A percentile compares a stretch with the other conserved stretches of the same genome.
phyloP scores from a whole-genome alignment of 1,140 invertebrate species.

The Caerostris darwini region DNA sequence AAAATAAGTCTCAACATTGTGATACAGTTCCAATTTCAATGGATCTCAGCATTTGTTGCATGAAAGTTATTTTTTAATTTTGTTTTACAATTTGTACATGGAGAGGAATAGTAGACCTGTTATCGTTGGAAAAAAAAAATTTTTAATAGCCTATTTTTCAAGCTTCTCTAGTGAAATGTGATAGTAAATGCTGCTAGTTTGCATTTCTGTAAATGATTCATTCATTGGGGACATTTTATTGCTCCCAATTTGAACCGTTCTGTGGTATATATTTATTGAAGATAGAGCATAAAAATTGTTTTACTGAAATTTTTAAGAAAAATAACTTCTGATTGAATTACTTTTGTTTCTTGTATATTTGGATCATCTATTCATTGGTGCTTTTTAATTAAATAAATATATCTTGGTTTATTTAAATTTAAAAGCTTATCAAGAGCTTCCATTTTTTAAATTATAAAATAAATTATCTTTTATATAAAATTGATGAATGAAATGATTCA shows the following conservation, averaged over 20 bases:
- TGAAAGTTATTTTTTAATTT: conserved; percentile 62
- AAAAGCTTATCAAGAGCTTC: conserved; percentile 2
- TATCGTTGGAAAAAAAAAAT: conserved; percentile 6
- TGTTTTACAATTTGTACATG: conserved; percentile 51
- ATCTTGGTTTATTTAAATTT: neutral
- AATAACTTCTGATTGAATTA: neutral
- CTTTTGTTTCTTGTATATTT: neutral
- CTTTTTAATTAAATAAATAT: neutral
- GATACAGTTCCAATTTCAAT: conserved; percentile 67
- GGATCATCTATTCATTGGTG: neutral
- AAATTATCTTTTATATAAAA: conserved; percentile 9
- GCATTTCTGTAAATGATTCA: conserved; percentile 27
- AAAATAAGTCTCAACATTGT: conserved; percentile 64
- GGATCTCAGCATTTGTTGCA: conserved; percentile 68
- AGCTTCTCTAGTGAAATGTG: conserved; percentile 45
- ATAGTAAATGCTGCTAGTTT: conserved; percentile 20
- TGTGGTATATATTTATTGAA: neutral
- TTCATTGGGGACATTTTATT: neutral
- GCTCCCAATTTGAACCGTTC: neutral
- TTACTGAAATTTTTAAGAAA: neutral
- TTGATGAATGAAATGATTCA: neutral
- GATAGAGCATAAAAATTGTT: neutral
- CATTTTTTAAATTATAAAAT: neutral
- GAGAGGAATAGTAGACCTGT: conserved; percentile 17
- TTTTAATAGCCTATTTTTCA: conserved; percentile 58